Evolutionary conservation across 2,113 vertebrate genomes (phyloP).

Genomic region (Lasiurus cinereus): DNA sequence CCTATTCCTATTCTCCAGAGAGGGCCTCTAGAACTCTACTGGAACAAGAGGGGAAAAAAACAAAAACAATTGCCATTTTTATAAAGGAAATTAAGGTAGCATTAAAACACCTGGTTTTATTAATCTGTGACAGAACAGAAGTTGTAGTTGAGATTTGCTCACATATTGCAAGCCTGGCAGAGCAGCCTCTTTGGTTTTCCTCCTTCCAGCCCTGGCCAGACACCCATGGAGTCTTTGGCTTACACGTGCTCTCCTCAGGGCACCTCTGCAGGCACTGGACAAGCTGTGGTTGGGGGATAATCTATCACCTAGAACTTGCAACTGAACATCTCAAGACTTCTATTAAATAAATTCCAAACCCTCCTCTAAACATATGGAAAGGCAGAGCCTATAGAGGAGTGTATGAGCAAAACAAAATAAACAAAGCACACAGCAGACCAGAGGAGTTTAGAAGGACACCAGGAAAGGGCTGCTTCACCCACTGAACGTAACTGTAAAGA

Average conservation of each 20-base stretch:
- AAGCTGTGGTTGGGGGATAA: not conserved
- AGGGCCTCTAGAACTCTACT: not conserved
- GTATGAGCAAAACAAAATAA: conserved; percentile 61
- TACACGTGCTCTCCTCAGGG: not conserved
- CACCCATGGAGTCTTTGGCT: accelerated
- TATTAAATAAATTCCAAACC: conserved; percentile 16
- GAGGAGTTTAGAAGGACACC: not conserved
- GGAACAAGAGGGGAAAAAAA: not conserved
- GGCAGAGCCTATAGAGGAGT: not conserved
- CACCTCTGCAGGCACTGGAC: not conserved
- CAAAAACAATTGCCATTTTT: conserved; percentile 12
- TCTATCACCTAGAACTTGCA: not conserved
- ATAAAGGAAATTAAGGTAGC: conserved; percentile 19
- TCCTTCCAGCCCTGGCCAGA: not conserved
- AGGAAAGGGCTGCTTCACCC: not conserved
- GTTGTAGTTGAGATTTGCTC: not conserved
- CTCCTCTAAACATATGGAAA: conserved; percentile 35
- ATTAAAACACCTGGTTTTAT: not conserved
- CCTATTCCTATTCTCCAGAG: not conserved
- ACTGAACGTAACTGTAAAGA: not conserved
- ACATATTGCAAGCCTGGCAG: not conserved
- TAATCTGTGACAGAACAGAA: not conserved
- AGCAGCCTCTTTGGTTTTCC: not conserved
- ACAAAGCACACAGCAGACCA: conserved; percentile 49
- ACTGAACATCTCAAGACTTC: conserved; percentile 1